Evolutionary conservation across 2,888 invertebrate species (phyloP), one percentile per base, ranked within the genome.

Genomic region (Ophonus ardosiacus): DNA sequence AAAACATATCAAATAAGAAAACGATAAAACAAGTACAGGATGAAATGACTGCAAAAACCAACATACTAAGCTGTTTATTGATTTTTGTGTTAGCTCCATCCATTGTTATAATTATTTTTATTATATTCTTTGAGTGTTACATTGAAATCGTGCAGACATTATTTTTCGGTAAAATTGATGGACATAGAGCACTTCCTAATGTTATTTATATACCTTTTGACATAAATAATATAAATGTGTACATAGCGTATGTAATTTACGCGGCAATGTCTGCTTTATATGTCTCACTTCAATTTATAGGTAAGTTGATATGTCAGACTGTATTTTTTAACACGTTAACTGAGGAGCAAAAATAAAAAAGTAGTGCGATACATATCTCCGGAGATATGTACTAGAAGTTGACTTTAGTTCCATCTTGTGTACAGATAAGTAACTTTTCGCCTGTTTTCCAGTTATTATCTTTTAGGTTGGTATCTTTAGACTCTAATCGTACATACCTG

Each of bases 11-110:
- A n/a, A 74, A 74, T 10, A 38, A 18, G 13, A 59, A 38, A 57
- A 31, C 63, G 15, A 40, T 74, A 0, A 74, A 57, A 57, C 56
- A 59, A 31, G 15, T 74, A 15, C 82, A 82, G 71, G 74, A 31
- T 57, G 59, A 82, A 71, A 74, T 82, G 40, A 71, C 71, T 8
- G 17, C 6, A 31, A 71, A 82, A 82, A 82, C 74, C n/a, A 82
- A 82, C 74, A 74, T 74, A 31, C 31, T 24, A 40, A 51, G 43
- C 13, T 51, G 13, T 51, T 10, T 51, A 13, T 51, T 51, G 43
- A 51, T 51, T 13, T 13, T 51, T 0, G 8, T 51, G 8, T 51
- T 51, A 51, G 8, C 13, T 51, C 13, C 13, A 51, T 51, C 63
- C 31, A 18, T 82, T 71, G 24, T 82, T 3, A 74, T 74, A 68